Evolutionary conservation across 2,888 invertebrate species (phyloP).

Genomic region (Agonopterix alstromeriana): DNA sequence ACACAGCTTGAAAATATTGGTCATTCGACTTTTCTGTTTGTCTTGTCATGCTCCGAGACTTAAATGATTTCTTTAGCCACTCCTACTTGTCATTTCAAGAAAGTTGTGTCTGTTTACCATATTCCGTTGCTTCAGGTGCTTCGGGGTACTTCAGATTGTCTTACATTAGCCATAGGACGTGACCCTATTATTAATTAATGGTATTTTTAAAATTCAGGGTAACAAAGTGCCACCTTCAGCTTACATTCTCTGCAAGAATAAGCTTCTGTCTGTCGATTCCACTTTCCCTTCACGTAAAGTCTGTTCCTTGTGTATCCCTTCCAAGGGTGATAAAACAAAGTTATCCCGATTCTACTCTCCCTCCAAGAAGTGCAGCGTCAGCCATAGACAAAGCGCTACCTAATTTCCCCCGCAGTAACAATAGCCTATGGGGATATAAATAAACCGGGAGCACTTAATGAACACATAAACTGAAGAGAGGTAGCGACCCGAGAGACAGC

Average conservation of each 20-base stretch:
- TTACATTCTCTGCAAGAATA: too few relatives aligned
- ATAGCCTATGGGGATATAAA: conserved; percentile 63
- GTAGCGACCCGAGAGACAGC: conserved; percentile 39
- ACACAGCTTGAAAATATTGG: conserved; percentile 36
- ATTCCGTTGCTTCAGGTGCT: too few relatives aligned
- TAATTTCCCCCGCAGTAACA: conserved; percentile 56
- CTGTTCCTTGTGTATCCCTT: not conserved
- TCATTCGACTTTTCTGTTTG: conserved; percentile 27
- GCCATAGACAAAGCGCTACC: conserved; percentile 58
- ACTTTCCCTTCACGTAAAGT: too few relatives aligned
- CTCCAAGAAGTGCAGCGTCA: conserved; percentile 39
- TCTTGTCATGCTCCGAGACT: conserved; percentile 10
- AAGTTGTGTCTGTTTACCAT: too few relatives aligned
- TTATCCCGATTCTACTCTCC: not conserved
- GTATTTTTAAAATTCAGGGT: too few relatives aligned
- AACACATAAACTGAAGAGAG: conserved; percentile 65
- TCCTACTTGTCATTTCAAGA: not conserved
- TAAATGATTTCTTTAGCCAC: conserved; percentile 4
- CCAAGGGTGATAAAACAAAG: not conserved
- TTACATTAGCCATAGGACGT: too few relatives aligned
- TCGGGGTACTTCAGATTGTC: too few relatives aligned
- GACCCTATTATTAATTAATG: too few relatives aligned
- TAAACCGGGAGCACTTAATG: conserved; percentile 66
- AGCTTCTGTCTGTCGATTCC: too few relatives aligned
- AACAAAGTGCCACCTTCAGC: too few relatives aligned